Conservation (phyloP, 1,140 invertebrate species). For the Sitophilus oryzae region DNA sequence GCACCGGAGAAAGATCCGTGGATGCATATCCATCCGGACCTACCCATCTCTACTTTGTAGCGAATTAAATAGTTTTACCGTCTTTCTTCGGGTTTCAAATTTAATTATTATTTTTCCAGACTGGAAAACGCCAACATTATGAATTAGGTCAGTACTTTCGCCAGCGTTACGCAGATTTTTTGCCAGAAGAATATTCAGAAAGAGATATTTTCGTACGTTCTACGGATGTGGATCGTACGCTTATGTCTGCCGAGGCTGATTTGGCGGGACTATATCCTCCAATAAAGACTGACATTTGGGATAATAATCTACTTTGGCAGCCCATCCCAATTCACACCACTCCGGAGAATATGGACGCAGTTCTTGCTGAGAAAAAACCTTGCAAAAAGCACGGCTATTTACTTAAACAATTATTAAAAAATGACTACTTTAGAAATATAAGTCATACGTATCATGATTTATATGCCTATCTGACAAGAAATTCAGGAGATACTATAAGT, state of each 20-base stretch:
- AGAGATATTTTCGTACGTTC: slow-evolving; percentile 50
- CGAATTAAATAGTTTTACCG: too few species aligned
- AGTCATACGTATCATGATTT: slow-evolving; percentile 56
- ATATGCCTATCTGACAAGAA: slow-evolving; percentile 56
- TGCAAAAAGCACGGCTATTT: slow-evolving; percentile 61
- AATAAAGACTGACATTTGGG: slow-evolving; percentile 57
- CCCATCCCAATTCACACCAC: slow-evolving; percentile 82
- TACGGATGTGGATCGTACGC: slow-evolving; percentile 80
- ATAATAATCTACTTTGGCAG: slow-evolving; percentile 70
- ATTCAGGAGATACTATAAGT: slow-evolving; percentile 54
- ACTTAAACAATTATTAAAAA: slow-evolving; percentile 49
- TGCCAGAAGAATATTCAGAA: slow-evolving; percentile 49
- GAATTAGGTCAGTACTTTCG: slow-evolving; percentile 71
- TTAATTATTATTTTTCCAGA: slow-evolving; percentile 45
- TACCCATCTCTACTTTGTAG: too few species aligned
- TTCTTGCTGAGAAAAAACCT: slow-evolving; percentile 53
- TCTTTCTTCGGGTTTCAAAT: neutral
- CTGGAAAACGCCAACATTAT: slow-evolving; percentile 73
- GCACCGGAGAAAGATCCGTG: too few species aligned
- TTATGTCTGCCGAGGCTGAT: slow-evolving; percentile 83
- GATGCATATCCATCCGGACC: too few species aligned
- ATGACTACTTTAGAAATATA: slow-evolving; percentile 53
- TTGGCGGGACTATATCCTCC: slow-evolving; percentile 77
- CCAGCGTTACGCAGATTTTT: slow-evolving; percentile 58
- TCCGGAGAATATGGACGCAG: slow-evolving; percentile 58